These are phyloP conservation scores for Nylanderia fulva DNA, from an alignment of 1,140 invertebrate genomes.

Conservation along the genomic window DNA sequence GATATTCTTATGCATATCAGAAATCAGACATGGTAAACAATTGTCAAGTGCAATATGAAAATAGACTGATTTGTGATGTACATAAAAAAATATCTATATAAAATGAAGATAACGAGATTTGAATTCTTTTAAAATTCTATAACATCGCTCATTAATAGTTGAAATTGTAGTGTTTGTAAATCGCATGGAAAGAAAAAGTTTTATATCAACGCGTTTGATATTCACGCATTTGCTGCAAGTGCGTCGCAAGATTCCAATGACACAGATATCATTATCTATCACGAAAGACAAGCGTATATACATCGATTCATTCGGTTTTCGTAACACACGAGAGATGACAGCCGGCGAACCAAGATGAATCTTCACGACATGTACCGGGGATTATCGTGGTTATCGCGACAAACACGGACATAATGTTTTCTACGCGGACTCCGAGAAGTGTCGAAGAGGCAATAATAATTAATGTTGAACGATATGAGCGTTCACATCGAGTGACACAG, in stretches of 20 bases:
- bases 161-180: too few relatives aligned
- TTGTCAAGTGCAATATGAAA: background rate
- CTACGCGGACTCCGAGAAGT: constrained; percentile 77
- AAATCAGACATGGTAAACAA: background rate
- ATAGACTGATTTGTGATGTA: too few relatives aligned
- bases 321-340: constrained; percentile 30
- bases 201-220: constrained; percentile 44
- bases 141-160: background rate
- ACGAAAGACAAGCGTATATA: background rate
- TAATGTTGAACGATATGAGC: constrained; percentile 83
- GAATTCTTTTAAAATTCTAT: background rate
- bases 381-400: constrained; percentile 63
- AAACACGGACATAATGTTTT: constrained; percentile 77
- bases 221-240: constrained; percentile 5
- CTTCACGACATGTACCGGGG: background rate
- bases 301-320: constrained; percentile 48
- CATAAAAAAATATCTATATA: too few relatives aligned
- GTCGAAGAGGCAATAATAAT: constrained; percentile 86
- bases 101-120: too few relatives aligned
- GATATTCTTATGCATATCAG: background rate
- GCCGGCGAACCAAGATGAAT: background rate
- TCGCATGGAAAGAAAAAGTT: background rate
- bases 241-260: constrained; percentile 33
- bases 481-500: constrained; percentile 82
- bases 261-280: constrained; percentile 54